A percentile compares a stretch with the other conserved stretches of the same genome.
Evolutionary conservation across 2,888 invertebrate genomes (phyloP).

Genomic region (Microctonus aethiopoides): DNA sequence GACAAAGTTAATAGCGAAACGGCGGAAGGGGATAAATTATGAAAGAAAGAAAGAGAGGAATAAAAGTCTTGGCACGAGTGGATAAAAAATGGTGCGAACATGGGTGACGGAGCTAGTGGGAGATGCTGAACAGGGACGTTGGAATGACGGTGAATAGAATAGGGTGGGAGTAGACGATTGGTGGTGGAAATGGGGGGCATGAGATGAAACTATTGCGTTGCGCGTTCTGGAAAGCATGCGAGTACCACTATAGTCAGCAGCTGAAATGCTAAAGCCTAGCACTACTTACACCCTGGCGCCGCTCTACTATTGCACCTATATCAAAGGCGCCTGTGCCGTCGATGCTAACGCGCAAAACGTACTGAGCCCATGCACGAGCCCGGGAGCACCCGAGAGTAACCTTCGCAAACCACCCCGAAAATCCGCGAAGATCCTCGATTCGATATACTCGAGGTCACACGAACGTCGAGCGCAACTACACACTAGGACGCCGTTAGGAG

Average conservation of each 20-base stretch:
- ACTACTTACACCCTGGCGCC: neutral
- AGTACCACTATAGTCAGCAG: constrained; percentile 23
- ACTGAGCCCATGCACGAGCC: constrained; percentile 56
- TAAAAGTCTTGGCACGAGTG: neutral
- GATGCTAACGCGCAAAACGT: constrained; percentile 58
- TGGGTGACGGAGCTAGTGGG: constrained; percentile 32
- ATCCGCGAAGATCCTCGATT: constrained; percentile 63
- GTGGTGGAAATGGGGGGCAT: constrained; percentile 1
- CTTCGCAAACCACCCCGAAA: constrained; percentile 57
- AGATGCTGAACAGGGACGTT: constrained; percentile 20
- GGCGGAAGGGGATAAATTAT: constrained; percentile 35
- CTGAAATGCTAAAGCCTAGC: neutral
- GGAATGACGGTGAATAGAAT: constrained; percentile 5
- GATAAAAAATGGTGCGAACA: constrained; percentile 13
- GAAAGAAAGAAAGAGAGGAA: constrained; percentile 34
- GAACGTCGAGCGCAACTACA: constrained; percentile 25
- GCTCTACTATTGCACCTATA: constrained; percentile 22
- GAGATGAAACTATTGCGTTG: constrained; percentile 17
- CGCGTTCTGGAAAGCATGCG: constrained; percentile 26
- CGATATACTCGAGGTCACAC: constrained; percentile 57
- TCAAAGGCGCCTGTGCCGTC: constrained; percentile 56
- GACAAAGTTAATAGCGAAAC: constrained; percentile 32
- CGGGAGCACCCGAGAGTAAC: constrained; percentile 48
- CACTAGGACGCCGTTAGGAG: constrained; percentile 41
- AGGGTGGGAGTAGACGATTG: neutral